Percentiles rank a stretch among this genome's conserved stretches.
These are phyloP conservation scores for Caranx melampygus DNA, from an alignment of 2,113 vertebrate genomes.

Conservation along the genomic window DNA sequence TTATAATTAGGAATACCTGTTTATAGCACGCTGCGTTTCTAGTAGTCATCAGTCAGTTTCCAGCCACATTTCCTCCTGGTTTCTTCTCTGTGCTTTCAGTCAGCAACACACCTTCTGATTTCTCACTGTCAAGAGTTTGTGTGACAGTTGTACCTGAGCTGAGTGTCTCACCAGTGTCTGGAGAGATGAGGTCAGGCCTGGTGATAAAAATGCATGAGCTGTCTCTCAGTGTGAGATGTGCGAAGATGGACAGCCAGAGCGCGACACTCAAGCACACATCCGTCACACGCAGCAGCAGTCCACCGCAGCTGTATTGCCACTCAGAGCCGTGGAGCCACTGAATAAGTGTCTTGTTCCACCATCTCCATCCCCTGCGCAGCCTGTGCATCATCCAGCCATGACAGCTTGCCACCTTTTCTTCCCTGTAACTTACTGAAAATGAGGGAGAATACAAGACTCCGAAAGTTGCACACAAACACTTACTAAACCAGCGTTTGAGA, in stretches of 20 bases:
- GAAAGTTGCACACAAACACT: constrained; percentile 4
- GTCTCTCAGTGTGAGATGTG: constrained; percentile 46
- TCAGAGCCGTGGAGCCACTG: constrained; percentile 51
- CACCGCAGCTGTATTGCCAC: constrained; percentile 54
- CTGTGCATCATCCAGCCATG: constrained; percentile 50
- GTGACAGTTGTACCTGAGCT: constrained; percentile 52
- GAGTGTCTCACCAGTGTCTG: constrained; percentile 47
- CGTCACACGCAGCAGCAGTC: constrained; percentile 61
- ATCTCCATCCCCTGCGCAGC: constrained; percentile 33
- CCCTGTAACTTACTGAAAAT: constrained; percentile 26
- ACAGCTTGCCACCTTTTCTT: constrained; percentile 28
- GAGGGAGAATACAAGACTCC: background rate
- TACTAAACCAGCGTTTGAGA: constrained; percentile 11
- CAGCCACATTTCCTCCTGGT: background rate
- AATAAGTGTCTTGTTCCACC: constrained; percentile 66
- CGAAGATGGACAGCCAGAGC: constrained; percentile 65
- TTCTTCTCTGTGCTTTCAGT: background rate
- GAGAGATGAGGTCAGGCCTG: constrained; percentile 65
- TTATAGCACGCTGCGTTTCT: background rate
- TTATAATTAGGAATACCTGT: background rate
- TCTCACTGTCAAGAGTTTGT: constrained; percentile 50
- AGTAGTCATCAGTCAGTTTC: background rate
- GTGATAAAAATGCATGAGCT: constrained; percentile 73
- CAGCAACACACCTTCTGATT: background rate
- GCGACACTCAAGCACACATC: constrained; percentile 60